Conservation (phyloP, 2,113 vertebrate species). For the Upupa epops region DNA sequence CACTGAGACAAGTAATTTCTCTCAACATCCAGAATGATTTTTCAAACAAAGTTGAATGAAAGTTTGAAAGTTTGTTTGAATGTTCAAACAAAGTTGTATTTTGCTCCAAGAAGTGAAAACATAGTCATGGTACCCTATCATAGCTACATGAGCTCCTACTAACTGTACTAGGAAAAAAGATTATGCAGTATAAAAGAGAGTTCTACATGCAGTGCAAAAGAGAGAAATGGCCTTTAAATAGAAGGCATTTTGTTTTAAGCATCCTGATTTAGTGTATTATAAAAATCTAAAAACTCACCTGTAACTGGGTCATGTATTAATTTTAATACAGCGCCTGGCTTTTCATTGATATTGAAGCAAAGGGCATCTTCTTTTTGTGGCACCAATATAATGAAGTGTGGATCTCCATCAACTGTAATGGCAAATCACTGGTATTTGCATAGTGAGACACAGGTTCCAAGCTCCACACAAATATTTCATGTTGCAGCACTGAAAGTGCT, state of each 20-base stretch:
- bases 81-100: background rate
- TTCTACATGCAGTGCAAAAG: no score
- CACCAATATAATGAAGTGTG: conserved; percentile 91
- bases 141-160: background rate
- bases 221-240: background rate
- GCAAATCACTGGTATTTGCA: background rate
- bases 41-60: background rate
- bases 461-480: background rate
- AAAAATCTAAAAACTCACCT: conserved; percentile 72
- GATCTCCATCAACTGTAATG: conserved; percentile 91
- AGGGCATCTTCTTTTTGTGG: conserved; percentile 82
- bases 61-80: no score
- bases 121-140: background rate
- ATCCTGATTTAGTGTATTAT: background rate
- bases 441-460: background rate
- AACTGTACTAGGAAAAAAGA: background rate
- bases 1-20: background rate
- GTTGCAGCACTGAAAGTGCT: background rate
- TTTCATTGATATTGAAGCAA: conserved; percentile 93
- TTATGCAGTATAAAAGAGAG: background rate
- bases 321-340: conserved; percentile 85
- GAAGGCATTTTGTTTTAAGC: background rate
- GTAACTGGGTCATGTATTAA: conserved; percentile 84
- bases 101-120: background rate
- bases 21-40: background rate